A percentile compares a stretch with the other conserved stretches of the same genome.
Conservation (phyloP, 2,797 vertebrate genomes). For the Decapterus maruadsi region DNA sequence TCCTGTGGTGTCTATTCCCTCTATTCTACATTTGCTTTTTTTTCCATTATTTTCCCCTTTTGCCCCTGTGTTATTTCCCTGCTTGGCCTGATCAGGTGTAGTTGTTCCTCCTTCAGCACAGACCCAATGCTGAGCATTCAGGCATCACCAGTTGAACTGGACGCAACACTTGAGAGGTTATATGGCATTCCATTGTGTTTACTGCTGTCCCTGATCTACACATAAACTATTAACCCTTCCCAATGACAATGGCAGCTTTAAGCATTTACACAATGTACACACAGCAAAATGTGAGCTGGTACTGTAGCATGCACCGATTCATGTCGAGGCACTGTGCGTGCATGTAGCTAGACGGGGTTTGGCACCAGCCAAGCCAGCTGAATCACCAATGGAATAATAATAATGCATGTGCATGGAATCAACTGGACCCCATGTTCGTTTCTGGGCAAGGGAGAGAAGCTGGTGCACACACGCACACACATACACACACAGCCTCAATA, state of each 20-base stretch:
- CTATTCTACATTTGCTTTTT: conserved; percentile 68
- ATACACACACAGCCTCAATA: conserved; percentile 76
- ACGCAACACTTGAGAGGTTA: conserved; percentile 17
- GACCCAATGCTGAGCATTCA: conserved; percentile 35
- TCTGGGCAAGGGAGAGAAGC: conserved; percentile 59
- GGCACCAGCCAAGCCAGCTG: conserved; percentile 63
- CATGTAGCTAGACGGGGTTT: conserved; percentile 59
- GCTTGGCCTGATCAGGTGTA: conserved; percentile 58
- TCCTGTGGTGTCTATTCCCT: conserved; percentile 81
- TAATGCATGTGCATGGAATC: conserved; percentile 75
- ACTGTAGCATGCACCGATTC: conserved; percentile 51
- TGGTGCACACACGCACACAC: conserved; percentile 21
- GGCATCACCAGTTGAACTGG: conserved; percentile 15
- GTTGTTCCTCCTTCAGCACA: conserved; percentile 15
- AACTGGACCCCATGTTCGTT: conserved; percentile 71
- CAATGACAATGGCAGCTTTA: conserved; percentile 18
- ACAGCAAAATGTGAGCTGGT: conserved; percentile 33
- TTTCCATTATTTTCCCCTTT: conserved; percentile 3
- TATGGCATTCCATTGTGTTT: conserved; percentile 20
- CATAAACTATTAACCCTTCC: conserved; percentile 26
- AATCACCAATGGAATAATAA: conserved; percentile 76
- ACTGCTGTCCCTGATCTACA: conserved; percentile 41
- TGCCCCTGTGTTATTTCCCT: conserved; percentile 42
- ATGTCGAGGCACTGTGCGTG: conserved; percentile 56
- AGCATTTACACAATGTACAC: conserved; percentile 50